Conservation (phyloP, 2,797 vertebrate genomes). For the Intellagama lesueurii region DNA sequence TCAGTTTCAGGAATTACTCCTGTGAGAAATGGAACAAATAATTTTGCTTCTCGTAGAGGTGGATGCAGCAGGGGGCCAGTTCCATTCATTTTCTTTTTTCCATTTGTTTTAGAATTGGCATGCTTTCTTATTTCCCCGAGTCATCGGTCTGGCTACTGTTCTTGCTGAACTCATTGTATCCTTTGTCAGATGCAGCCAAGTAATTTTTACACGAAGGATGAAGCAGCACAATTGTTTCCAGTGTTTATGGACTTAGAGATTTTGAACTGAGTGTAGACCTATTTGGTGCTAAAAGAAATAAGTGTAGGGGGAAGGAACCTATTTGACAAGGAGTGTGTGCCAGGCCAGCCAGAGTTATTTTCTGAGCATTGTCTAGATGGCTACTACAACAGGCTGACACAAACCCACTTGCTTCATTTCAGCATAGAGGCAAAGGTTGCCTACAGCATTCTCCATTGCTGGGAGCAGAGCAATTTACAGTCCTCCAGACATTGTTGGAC, state of each 20-base stretch:
- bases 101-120: not conserved
- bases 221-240: not conserved
- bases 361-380: not conserved
- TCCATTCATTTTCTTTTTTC: not conserved
- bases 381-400: not conserved
- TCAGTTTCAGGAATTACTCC: not conserved
- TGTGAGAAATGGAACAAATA: not conserved
- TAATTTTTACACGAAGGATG: not conserved
- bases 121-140: not conserved
- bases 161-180: not conserved
- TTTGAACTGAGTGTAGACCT: not conserved
- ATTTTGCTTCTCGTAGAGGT: not conserved
- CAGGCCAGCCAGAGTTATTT: not conserved
- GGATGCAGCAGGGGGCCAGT: not conserved
- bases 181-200: not conserved
- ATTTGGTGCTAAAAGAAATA: not conserved
- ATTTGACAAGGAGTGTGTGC: not conserved
- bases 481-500: too few relatives aligned
- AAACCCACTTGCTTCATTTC: not conserved
- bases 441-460: not conserved
- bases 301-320: not conserved
- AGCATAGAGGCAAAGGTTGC: not conserved
- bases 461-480: too few relatives aligned
- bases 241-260: not conserved
- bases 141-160: not conserved